Percentiles rank a stretch among this genome's conserved stretches.
These are phyloP conservation scores for Ylistrum balloti DNA, from an alignment of 1,140 invertebrate species.

Conservation along the genomic window DNA sequence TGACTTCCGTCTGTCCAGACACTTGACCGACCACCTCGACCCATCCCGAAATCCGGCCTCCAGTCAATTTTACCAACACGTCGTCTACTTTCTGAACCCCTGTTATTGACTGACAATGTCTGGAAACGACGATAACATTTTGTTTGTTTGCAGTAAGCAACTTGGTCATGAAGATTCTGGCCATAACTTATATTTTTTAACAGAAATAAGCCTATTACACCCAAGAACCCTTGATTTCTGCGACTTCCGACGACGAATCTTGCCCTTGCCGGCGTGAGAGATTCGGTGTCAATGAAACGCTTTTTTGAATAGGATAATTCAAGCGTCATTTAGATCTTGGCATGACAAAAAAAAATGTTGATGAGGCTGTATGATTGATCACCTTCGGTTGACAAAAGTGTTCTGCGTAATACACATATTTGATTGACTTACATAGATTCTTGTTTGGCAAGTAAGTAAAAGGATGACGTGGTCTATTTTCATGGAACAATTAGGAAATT, in stretches of 20 bases:
- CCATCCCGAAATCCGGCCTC: not conserved
- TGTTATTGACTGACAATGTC: not conserved
- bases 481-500: no score
- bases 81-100: not conserved
- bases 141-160: not conserved
- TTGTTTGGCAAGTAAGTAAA: no score
- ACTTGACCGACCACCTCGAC: not conserved
- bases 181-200: not conserved
- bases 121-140: not conserved
- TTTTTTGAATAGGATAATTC: not conserved
- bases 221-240: not conserved
- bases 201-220: not conserved
- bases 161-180: not conserved
- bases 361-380: conserved; percentile 1
- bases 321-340: not conserved
- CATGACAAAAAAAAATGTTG: not conserved
- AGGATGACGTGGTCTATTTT: no score
- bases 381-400: not conserved
- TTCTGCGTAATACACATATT: not conserved
- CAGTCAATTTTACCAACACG: not conserved
- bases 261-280: not conserved
- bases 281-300: not conserved
- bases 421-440: no score
- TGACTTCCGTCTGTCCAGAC: conserved; percentile 2
- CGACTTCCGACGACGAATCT: not conserved